Evolutionary conservation across 1,140 invertebrate species (phyloP), one percentile per base, ranked within the genome.

Genomic region (Harlomillsia oculata): DNA sequence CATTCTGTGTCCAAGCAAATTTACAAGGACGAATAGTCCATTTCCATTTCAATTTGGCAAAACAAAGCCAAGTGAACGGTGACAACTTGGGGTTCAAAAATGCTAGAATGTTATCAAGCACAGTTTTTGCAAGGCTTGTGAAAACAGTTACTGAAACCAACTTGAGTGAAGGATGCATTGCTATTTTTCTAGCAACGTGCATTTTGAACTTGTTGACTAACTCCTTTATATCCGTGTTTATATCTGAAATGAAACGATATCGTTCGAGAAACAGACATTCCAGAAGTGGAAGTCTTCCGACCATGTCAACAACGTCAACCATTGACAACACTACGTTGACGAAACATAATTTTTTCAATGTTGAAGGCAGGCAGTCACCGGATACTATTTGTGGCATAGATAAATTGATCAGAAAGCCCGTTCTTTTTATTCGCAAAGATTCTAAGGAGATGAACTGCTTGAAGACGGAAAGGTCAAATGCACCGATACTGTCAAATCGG

Each of bases 221-320:
- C 14, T 39, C 39, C 48, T 50, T 39, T 36, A 25, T 18, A 34
- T 37, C 14, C 26, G 32, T 36, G 26, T 18, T 16, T 25, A 26
- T 37, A 37, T 23, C 34, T 30, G 3, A 20, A 23, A 39, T 8
- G 14, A 50, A 26, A 37, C 39, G 32, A 39, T 36, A 50, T 0
- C 48, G 48, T n/a, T 50, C 48, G 18, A 50, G 21, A n/a, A 50
- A 37, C 13, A 50, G 34, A 26, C 48, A 50, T 21, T 48, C 16
- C 0, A 48, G 45, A 48, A 32, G 30, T 11, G 28, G 13, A 8
- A 48, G 18, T 2, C 29, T 18, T 32, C 36, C 36, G 3, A 48
- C 18, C 2, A 34, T 48, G 30, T 20, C 30, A 23, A 37, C 5
- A n/a, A 53, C 6, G 18, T 53, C 52, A 11, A 13, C 18, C 26